These are phyloP conservation scores for Petromus typicus DNA, from an alignment of 2,113 vertebrate species.

Conservation along the genomic window DNA sequence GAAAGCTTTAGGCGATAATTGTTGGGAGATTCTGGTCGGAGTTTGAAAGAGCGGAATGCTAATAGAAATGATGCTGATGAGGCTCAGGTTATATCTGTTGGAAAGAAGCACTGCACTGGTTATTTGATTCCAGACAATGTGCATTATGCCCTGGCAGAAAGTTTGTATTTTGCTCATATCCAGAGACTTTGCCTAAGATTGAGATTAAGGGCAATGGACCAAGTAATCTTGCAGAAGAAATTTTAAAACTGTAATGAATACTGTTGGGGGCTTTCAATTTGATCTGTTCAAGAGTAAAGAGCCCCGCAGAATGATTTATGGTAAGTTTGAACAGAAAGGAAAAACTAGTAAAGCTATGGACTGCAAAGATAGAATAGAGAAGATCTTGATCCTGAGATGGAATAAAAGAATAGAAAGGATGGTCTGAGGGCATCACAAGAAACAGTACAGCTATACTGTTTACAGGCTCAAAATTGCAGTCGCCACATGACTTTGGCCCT, in stretches of 20 bases:
- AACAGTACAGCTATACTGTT: not conserved
- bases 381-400: not conserved
- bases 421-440: not conserved
- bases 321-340: not conserved
- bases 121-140: not conserved
- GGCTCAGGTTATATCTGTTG: not conserved
- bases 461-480: not conserved
- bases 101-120: not conserved
- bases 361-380: not conserved
- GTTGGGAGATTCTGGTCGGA: not conserved
- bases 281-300: not conserved
- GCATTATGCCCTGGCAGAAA: not conserved
- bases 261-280: not conserved
- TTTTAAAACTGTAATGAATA: not conserved
- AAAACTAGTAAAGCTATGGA: not conserved
- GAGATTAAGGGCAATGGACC: not conserved
- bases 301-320: not conserved
- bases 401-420: not conserved
- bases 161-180: not conserved
- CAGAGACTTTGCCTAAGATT: not conserved
- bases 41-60: not conserved
- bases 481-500: not conserved
- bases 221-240: not conserved
- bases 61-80: not conserved
- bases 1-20: not conserved